Conservation (phyloP, 1,140 invertebrate genomes). For the Drosophila saltans region DNA sequence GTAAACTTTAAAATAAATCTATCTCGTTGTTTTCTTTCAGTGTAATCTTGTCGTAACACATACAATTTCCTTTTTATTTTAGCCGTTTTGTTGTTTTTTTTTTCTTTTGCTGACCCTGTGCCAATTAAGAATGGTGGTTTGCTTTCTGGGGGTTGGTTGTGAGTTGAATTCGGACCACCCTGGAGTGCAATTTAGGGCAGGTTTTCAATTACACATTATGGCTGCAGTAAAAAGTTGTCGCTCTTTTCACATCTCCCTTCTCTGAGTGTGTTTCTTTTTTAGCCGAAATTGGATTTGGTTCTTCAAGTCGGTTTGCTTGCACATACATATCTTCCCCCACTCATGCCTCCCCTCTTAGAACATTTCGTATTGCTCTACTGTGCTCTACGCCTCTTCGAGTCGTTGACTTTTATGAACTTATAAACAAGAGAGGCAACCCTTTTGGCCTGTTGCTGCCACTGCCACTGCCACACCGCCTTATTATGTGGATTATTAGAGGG, state of each 20-base stretch:
- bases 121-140: slow-evolving; percentile 61
- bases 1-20: no score
- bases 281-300: slow-evolving; percentile 76
- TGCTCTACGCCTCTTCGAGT: slow-evolving; percentile 35
- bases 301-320: slow-evolving; percentile 33
- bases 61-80: not conserved
- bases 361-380: slow-evolving; percentile 45
- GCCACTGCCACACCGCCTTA: slow-evolving; percentile 63
- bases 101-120: slow-evolving; percentile 39
- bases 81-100: no score
- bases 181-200: slow-evolving; percentile 69
- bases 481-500: slow-evolving; percentile 82
- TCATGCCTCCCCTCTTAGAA: slow-evolving; percentile 5
- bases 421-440: slow-evolving; percentile 79
- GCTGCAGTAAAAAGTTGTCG: slow-evolving; percentile 58
- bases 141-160: not conserved
- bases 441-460: slow-evolving; percentile 67
- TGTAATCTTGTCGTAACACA: not conserved
- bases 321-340: slow-evolving; percentile 13
- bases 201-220: slow-evolving; percentile 83
- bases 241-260: slow-evolving; percentile 32
- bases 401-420: slow-evolving; percentile 83
- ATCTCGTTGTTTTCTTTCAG: not conserved
- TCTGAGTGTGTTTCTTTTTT: slow-evolving; percentile 15
- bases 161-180: slow-evolving; percentile 33